These are phyloP conservation scores for Campylomormyrus tamandua DNA, from an alignment of 2,113 vertebrate species.

Conservation along the genomic window DNA sequence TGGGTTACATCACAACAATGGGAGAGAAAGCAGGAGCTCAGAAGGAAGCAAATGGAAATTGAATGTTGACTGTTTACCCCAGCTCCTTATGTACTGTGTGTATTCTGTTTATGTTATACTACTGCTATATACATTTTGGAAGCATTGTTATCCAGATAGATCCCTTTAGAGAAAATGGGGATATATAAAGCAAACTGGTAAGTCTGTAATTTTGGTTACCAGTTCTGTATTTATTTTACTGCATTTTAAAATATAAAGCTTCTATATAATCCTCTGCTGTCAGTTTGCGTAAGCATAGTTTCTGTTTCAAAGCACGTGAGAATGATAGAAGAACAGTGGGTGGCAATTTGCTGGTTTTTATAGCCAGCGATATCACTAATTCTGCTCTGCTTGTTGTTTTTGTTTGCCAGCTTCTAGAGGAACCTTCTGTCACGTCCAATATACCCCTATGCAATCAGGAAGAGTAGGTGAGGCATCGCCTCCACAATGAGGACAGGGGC, in stretches of 20 bases:
- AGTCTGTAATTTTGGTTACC: not conserved
- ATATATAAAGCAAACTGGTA: not conserved
- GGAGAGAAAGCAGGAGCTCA: not conserved
- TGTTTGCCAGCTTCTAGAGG: not conserved
- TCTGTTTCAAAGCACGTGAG: not conserved
- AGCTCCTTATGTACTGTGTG: not conserved
- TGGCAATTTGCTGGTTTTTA: not conserved
- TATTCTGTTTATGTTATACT: not conserved
- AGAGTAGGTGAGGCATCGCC: not conserved
- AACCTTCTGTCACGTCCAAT: not conserved
- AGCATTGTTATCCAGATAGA: not conserved
- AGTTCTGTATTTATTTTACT: not conserved
- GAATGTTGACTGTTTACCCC: not conserved
- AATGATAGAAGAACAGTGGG: not conserved
- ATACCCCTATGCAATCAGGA: not conserved
- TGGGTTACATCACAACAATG: not conserved
- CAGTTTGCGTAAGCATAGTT: not conserved
- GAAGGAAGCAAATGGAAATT: not conserved
- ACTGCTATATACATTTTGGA: not conserved
- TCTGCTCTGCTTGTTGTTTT: conserved; percentile 21
- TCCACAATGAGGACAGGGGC: conserved; percentile 32
- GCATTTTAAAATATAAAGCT: not conserved
- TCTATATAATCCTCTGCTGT: not conserved
- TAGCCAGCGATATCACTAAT: conserved; percentile 29
- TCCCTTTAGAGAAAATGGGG: not conserved